Percentiles rank a stretch among this genome's conserved stretches.
Evolutionary conservation across 2,113 vertebrate genomes (phyloP).

Genomic region (Vombatus ursinus): DNA sequence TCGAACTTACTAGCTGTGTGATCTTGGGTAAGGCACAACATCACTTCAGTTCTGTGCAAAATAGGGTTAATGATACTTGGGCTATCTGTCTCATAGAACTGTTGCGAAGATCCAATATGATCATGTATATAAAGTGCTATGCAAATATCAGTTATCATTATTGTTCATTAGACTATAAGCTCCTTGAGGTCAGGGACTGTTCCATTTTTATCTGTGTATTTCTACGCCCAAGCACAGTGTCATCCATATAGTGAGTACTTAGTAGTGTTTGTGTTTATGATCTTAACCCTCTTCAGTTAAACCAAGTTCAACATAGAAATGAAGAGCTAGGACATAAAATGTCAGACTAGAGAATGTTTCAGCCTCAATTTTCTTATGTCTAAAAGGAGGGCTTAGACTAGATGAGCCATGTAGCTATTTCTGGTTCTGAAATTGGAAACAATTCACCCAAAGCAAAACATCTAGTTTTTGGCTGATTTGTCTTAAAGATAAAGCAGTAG

Average conservation of each 20-base stretch:
- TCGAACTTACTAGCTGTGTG: too few species aligned
- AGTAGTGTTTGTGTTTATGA: not conserved
- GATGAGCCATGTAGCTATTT: not conserved
- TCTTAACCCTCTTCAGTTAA: not conserved
- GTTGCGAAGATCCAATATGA: too few species aligned
- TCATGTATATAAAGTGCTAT: too few species aligned
- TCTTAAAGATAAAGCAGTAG: too few species aligned
- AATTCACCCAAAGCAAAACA: not conserved
- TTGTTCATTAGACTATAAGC: too few species aligned
- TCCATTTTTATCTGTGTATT: not conserved
- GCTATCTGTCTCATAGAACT: too few species aligned
- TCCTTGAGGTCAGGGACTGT: too few species aligned
- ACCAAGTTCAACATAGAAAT: not conserved
- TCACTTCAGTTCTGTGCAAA: too few species aligned
- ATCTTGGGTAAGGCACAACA: too few species aligned
- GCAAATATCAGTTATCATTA: too few species aligned
- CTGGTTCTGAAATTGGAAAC: not conserved
- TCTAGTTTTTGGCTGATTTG: not conserved
- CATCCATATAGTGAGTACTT: not conserved
- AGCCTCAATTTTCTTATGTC: not conserved
- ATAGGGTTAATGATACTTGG: too few species aligned
- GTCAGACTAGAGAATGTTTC: not conserved
- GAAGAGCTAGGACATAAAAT: not conserved
- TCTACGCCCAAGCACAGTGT: not conserved
- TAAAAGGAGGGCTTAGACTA: not conserved